Percentiles rank a stretch among this genome's conserved stretches.
Conservation (phyloP, 1,140 invertebrate genomes). For the Lithobius niger region DNA sequence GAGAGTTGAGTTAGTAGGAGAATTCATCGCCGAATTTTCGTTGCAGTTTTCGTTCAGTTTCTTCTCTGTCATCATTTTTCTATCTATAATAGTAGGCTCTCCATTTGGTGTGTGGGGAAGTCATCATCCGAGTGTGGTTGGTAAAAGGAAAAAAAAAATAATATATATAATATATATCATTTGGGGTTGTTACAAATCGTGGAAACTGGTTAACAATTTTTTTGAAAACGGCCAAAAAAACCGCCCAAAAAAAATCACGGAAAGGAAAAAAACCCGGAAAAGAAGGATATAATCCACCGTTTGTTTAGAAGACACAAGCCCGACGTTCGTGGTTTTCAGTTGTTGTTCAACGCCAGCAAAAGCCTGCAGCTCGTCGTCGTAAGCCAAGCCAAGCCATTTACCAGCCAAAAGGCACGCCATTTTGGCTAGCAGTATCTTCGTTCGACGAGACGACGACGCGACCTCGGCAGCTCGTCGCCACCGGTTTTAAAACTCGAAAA, state of each 20-base stretch:
- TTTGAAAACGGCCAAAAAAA: no score
- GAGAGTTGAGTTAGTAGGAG: constrained; percentile 16
- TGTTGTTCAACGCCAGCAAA: no score
- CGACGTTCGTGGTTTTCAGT: no score
- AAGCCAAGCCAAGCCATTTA: background rate
- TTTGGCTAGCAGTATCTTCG: background rate
- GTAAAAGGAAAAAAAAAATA: background rate
- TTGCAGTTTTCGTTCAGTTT: constrained; percentile 18
- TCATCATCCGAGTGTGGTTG: no score
- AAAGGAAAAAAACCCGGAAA: no score
- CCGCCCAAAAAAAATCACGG: no score
- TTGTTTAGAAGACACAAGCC: no score
- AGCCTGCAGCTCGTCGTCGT: background rate
- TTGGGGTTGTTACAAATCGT: no score
- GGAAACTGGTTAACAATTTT: no score
- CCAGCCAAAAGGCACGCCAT: background rate
- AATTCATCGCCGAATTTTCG: constrained; percentile 18
- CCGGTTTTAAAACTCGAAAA: background rate
- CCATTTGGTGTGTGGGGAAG: background rate
- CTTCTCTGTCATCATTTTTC: constrained; percentile 2
- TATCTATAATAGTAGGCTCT: background rate
- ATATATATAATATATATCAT: no score
- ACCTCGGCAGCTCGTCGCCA: background rate
- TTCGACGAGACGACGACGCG: background rate
- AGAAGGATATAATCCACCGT: no score